These are phyloP conservation scores for Lithobates pipiens DNA, from an alignment of 2,797 vertebrate species.

Conservation along the genomic window DNA sequence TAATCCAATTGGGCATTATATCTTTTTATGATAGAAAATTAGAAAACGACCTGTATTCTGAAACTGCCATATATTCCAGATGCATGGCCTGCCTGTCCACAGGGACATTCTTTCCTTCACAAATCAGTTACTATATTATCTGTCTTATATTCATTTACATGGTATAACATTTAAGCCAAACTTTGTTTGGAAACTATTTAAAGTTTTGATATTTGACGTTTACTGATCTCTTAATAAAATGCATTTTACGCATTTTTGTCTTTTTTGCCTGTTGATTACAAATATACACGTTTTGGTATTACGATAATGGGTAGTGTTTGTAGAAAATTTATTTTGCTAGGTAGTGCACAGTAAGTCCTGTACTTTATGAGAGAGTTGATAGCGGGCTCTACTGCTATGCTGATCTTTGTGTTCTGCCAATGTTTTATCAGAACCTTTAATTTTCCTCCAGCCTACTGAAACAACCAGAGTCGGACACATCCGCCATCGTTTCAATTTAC, in stretches of 20 bases:
- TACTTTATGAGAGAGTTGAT: background rate
- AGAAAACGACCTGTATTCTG: too few species aligned
- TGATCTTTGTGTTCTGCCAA: conserved; percentile 7
- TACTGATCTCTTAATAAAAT: background rate
- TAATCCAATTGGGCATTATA: too few species aligned
- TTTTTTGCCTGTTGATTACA: background rate
- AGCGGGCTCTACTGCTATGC: background rate
- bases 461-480: conserved; percentile 55
- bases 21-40: too few species aligned
- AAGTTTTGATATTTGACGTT: background rate
- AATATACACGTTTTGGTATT: background rate
- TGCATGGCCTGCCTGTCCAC: too few species aligned
- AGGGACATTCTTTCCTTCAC: too few species aligned
- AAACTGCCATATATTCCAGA: too few species aligned
- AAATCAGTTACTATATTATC: too few species aligned
- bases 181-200: background rate
- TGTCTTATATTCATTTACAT: too few species aligned
- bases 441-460: conserved; percentile 22
- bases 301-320: background rate
- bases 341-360: background rate
- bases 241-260: background rate
- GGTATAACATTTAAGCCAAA: background rate
- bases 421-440: conserved; percentile 13
- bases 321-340: conserved; percentile 2
- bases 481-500: conserved; percentile 63